A percentile compares a stretch with the other conserved stretches of the same genome.
Conservation (phyloP, 2,888 invertebrate genomes). For the Lacanobia oleracea region DNA sequence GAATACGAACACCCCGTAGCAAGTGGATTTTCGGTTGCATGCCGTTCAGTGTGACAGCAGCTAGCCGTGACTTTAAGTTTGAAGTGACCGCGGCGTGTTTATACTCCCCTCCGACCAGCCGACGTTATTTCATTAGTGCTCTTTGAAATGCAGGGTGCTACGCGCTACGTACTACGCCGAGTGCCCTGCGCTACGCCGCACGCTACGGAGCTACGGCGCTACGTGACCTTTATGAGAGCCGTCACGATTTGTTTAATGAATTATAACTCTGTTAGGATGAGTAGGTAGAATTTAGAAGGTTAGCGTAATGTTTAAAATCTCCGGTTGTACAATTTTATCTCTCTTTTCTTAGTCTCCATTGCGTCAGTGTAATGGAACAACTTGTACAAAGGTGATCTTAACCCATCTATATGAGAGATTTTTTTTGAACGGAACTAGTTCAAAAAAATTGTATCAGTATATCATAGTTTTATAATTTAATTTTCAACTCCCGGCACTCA, state of each 20-base stretch:
- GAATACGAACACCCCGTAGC: too few relatives aligned
- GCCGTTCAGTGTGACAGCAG: neutral
- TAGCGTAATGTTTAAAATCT: neutral
- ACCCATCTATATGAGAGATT: too few relatives aligned
- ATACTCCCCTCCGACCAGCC: neutral
- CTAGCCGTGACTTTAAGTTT: neutral
- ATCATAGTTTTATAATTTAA: too few relatives aligned
- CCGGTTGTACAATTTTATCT: neutral
- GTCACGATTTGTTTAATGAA: constrained; percentile 3
- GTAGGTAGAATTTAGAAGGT: neutral
- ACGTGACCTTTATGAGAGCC: neutral
- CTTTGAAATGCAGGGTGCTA: constrained; percentile 7
- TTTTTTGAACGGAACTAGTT: too few relatives aligned
- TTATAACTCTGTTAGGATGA: neutral
- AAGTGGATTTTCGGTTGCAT: neutral
- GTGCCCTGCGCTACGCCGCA: constrained; percentile 1
- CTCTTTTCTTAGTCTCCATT: neutral
- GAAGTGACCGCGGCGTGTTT: constrained; percentile 3
- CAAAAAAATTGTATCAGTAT: too few relatives aligned
- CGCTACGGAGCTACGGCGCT: neutral
- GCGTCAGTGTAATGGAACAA: too few relatives aligned
- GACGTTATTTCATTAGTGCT: constrained; percentile 13
- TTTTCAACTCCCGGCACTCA: too few relatives aligned
- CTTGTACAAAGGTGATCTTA: too few relatives aligned
- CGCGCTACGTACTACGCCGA: neutral